Evolutionary conservation across 2,888 invertebrate genomes (phyloP), one percentile per base, ranked within the genome.

Genomic region (Amorpha juglandis): DNA sequence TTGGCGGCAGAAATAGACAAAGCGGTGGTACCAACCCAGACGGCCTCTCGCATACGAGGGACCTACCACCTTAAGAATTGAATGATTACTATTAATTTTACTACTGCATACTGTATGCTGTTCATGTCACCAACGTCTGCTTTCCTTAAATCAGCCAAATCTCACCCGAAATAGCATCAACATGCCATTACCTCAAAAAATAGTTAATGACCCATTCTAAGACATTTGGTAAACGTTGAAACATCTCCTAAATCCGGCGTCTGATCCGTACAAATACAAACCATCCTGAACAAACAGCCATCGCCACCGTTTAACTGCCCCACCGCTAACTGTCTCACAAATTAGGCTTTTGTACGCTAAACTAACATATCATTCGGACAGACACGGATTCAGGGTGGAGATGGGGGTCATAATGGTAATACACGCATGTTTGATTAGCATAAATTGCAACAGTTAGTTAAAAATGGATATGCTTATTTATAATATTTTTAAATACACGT

Each of bases 211-310:
- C 19, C 47, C 62, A 45, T 62, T 8, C 16, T 47, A 63, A 63
- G 50, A 63, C 51, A 63, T 63, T 67, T 65, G 67, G 50, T 33
- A 63, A 74, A 74, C 74, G 78, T 77, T 76, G 74, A 71, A 55
- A 66, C 66, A 63, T 63, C 42, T 71, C 68, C 65, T 70, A 75
- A 76, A 64, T 71, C 53, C 70, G 70, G 63, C 68, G 67, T 69
- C 69, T 70, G 74, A 73, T 74, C 72, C 76, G 70, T 72, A 75
- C 76, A 72, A 78, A 76, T 72, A 66, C 70, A 70, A 73, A 75
- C 12, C 58, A 50, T 62, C 76, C 82, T 81, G 78, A 79, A 77
- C 78, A 84, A 87, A 87, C 84, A 85, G 82, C 80, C 79, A 81
- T 82, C 76, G 79, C 77, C 73, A 73, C 78, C 76, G 66, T 66